Base-by-base conservation (phyloP, 2,888 invertebrate species). In the Eupithecia subumbrata region DNA sequence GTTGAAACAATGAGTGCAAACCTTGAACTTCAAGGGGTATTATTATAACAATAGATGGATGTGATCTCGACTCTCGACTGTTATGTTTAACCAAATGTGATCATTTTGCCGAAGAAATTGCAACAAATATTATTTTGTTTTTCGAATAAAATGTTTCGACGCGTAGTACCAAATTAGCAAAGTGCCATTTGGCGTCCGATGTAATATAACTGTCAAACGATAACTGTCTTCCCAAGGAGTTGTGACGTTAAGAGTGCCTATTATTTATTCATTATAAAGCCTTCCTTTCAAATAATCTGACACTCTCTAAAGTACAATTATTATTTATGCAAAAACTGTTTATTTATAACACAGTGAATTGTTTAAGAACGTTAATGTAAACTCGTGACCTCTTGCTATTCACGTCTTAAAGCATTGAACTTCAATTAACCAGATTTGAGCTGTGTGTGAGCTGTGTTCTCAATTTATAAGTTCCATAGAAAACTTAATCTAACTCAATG, bases 31-130 rank as follows among this genome's bases (percentile, higher is more conserved):
- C 81, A 89, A 87, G 85, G 85, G 85, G 85, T 86, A 90, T 90
- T 89, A 89, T 87, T 90, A 86, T 84, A 92, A 94, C 93, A 93
- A 92, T 93, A 82, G 90, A 60, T 88, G 92, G 92, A 91, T 84
- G 91, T 83, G 92, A 89, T 87, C 85, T 82, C 79, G 76, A 25
- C 81, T 81, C 80, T 80, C 25, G n/a, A 79, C 56, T 40, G 69
- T 67, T 52, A 67, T 9, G 64, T 37, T n/a, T n/a, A 66, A 25
- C 56, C 22, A 56, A 66, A 18, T 66, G n/a, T 8, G 9, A 68
- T 0, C 16, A 40, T 73, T 74, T 74, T 73, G 34, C 34, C 2
- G 18, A 34, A 37, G 30, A 2, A 34, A 66, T 37, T 16, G 37
- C 2, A 43, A 18, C 9, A 18, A 37, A n/a, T 18, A 37, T 34